Percentiles rank a stretch among this genome's conserved stretches.
These are phyloP conservation scores for Geophilus truncorum DNA, from an alignment of 2,888 invertebrate species.

Conservation along the genomic window DNA sequence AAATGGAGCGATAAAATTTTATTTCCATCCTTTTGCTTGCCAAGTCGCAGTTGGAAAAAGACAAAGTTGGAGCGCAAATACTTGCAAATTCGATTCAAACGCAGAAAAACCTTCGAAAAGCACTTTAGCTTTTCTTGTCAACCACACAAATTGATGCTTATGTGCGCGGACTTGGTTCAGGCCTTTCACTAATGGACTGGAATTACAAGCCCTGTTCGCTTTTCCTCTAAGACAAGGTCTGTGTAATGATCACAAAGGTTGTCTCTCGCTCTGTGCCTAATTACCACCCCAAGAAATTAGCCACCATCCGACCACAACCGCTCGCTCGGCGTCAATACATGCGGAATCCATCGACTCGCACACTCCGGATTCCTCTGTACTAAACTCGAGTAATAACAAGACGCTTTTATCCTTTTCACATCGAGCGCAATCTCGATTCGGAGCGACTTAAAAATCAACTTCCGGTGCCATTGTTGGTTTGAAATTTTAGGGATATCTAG, in stretches of 20 bases:
- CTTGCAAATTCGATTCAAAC: background rate
- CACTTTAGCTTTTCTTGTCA: conserved; percentile 1
- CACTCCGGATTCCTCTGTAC: background rate
- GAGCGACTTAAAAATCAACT: too few species aligned
- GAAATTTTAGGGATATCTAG: too few species aligned
- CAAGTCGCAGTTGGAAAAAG: background rate
- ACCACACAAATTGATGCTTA: conserved; percentile 17
- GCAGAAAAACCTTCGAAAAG: background rate
- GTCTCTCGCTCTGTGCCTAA: conserved; percentile 15
- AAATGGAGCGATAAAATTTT: background rate
- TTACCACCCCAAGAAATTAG: conserved; percentile 16
- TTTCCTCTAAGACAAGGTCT: conserved; percentile 1
- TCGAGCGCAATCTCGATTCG: too few species aligned
- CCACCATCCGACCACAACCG: conserved; percentile 7
- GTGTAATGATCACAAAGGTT: conserved; percentile 12
- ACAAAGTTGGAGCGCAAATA: background rate
- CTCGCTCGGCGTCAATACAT: background rate
- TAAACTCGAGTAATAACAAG: too few species aligned
- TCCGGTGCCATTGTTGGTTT: too few species aligned
- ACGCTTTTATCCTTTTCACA: too few species aligned
- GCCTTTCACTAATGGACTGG: background rate
- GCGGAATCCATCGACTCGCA: background rate
- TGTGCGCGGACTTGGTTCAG: conserved; percentile 4
- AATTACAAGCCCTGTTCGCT: conserved; percentile 14
- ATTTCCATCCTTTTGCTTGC: background rate